Conservation (phyloP, 2,113 vertebrate species). For the Apodemus sylvaticus region DNA sequence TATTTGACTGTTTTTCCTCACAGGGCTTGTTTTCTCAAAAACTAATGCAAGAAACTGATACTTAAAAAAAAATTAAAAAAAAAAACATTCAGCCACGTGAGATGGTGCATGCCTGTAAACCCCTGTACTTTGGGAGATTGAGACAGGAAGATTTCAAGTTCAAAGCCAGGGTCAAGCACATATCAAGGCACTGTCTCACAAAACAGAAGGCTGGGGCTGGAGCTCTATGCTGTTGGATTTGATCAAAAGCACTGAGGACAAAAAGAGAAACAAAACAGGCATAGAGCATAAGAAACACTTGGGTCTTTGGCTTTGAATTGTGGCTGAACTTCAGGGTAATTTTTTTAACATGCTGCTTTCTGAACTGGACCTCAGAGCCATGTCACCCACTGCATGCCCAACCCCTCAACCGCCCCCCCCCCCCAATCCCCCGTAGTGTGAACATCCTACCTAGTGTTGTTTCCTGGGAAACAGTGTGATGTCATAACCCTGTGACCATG, state of each 20-base stretch:
- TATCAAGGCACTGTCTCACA: not conserved
- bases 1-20: not conserved
- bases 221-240: not conserved
- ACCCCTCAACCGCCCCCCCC: no score
- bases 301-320: conserved; percentile 33
- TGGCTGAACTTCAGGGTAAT: not conserved
- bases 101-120: not conserved
- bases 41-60: not conserved
- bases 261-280: not conserved
- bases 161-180: not conserved
- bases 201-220: not conserved
- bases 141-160: not conserved
- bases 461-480: conserved; percentile 20
- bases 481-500: conserved; percentile 15
- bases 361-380: conserved; percentile 10
- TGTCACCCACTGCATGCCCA: not conserved
- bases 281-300: not conserved
- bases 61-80: not conserved
- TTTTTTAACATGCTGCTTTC: conserved; percentile 12
- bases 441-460: not conserved
- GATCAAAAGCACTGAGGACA: not conserved
- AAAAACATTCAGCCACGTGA: no score
- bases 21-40: conserved; percentile 41
- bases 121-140: not conserved
- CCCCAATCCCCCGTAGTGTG: not conserved